Evolutionary conservation across 2,888 invertebrate genomes (phyloP).

Genomic region (Mythimna pallens): DNA sequence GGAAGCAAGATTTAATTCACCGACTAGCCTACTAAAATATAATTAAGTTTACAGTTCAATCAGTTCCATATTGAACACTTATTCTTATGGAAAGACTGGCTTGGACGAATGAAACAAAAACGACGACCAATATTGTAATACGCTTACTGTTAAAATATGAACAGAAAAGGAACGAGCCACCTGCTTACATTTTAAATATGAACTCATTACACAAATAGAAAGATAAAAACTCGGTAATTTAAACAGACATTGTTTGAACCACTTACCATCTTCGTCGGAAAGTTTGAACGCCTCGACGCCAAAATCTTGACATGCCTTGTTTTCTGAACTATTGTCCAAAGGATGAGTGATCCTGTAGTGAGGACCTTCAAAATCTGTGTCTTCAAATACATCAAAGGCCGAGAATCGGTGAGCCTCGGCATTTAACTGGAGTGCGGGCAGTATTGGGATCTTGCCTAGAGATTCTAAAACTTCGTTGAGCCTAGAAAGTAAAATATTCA

Average conservation of each 20-base stretch:
- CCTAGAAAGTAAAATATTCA: slow-evolving; percentile 82
- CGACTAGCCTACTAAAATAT: slow-evolving; percentile 37
- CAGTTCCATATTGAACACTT: slow-evolving; percentile 11
- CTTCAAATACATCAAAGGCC: slow-evolving; percentile 91
- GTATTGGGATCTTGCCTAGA: slow-evolving; percentile 95
- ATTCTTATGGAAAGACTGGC: neutral
- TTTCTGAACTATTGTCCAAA: slow-evolving; percentile 82
- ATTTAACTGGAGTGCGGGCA: slow-evolving; percentile 93
- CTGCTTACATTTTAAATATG: slow-evolving; percentile 45
- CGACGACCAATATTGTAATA: neutral
- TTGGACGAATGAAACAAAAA: slow-evolving; percentile 6
- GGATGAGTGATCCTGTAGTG: slow-evolving; percentile 82
- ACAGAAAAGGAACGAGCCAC: neutral
- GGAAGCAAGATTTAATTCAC: slow-evolving; percentile 52
- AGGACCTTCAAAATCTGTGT: slow-evolving; percentile 86
- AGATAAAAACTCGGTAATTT: slow-evolving; percentile 34
- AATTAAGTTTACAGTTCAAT: slow-evolving; percentile 29
- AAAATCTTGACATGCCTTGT: slow-evolving; percentile 81
- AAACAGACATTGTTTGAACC: slow-evolving; percentile 33
- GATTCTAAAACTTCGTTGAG: slow-evolving; percentile 94
- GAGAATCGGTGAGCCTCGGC: slow-evolving; percentile 92
- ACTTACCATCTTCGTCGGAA: slow-evolving; percentile 87
- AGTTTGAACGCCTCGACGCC: slow-evolving; percentile 87
- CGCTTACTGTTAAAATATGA: neutral
- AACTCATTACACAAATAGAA: slow-evolving; percentile 37